phyloP scores from a whole-genome alignment of 2,113 vertebrate species.

The Oreochromis spilurus region DNA sequence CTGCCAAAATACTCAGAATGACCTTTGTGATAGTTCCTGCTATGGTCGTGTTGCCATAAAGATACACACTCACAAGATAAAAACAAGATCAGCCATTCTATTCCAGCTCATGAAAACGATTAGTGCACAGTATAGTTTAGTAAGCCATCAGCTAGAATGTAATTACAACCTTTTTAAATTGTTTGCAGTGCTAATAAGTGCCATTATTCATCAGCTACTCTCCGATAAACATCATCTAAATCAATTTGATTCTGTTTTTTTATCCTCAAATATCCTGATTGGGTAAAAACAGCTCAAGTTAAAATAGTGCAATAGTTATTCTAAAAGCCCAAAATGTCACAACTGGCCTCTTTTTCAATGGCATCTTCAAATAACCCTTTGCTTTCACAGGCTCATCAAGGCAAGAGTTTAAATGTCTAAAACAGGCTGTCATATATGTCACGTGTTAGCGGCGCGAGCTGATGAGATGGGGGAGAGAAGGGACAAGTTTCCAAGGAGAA shows the following conservation, averaged over 20 bases:
- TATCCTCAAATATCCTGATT: neutral
- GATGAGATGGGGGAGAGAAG: neutral
- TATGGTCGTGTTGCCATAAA: neutral
- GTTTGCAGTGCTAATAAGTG: neutral
- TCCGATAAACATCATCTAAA: neutral
- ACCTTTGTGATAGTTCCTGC: neutral
- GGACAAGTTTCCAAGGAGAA: constrained; percentile 3
- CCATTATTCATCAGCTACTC: neutral
- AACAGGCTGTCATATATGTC: neutral
- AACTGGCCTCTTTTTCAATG: neutral
- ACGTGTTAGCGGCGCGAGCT: neutral
- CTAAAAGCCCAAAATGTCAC: neutral
- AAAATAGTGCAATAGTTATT: neutral
- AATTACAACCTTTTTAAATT: neutral
- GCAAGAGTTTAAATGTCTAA: neutral
- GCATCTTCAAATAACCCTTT: neutral
- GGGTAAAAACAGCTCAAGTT: neutral
- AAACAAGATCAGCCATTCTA: neutral
- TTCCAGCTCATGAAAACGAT: neutral
- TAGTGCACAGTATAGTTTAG: neutral
- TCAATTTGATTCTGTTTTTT: neutral
- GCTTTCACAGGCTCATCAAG: neutral
- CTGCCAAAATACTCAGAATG: neutral
- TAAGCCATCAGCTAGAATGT: neutral
- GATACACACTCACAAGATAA: neutral